A percentile compares a stretch with the other conserved stretches of the same genome.
These are phyloP conservation scores for Ochlodes sylvanus DNA, from an alignment of 2,888 invertebrate genomes.

Conservation along the genomic window DNA sequence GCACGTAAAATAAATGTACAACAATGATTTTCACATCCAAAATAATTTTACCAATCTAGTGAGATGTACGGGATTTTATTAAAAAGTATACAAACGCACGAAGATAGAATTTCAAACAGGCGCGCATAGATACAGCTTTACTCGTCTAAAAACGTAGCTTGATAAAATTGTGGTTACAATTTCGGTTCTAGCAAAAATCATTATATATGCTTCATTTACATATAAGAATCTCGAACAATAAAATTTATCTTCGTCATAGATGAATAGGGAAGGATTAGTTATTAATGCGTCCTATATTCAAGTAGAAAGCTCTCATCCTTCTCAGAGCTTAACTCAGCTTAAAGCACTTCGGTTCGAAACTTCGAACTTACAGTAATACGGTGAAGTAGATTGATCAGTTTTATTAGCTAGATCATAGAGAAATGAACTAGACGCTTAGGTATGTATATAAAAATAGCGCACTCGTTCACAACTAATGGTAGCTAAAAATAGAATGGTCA, in stretches of 20 bases:
- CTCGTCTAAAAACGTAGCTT: no score
- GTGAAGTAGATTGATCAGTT: slow-evolving; percentile 19
- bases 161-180: no score
- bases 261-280: slow-evolving; percentile 8
- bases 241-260: slow-evolving; percentile 2
- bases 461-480: slow-evolving; percentile 12
- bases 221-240: not conserved
- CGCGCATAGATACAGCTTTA: no score
- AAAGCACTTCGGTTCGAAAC: slow-evolving; percentile 16
- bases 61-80: no score
- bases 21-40: no score
- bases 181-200: no score
- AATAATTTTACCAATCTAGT: no score
- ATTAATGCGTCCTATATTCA: slow-evolving; percentile 13
- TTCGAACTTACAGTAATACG: slow-evolving; percentile 12
- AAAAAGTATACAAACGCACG: no score
- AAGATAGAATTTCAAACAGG: no score
- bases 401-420: slow-evolving; percentile 8
- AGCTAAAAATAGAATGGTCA: slow-evolving; percentile 20
- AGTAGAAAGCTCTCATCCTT: slow-evolving; percentile 26
- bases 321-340: slow-evolving; percentile 14
- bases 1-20: no score
- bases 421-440: not conserved
- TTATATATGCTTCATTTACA: no score
- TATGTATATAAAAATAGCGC: slow-evolving; percentile 31